Percentiles rank a stretch among this genome's conserved stretches.
Evolutionary conservation across 2,888 invertebrate species (phyloP).

Genomic region (Aspidiotus rigidus): DNA sequence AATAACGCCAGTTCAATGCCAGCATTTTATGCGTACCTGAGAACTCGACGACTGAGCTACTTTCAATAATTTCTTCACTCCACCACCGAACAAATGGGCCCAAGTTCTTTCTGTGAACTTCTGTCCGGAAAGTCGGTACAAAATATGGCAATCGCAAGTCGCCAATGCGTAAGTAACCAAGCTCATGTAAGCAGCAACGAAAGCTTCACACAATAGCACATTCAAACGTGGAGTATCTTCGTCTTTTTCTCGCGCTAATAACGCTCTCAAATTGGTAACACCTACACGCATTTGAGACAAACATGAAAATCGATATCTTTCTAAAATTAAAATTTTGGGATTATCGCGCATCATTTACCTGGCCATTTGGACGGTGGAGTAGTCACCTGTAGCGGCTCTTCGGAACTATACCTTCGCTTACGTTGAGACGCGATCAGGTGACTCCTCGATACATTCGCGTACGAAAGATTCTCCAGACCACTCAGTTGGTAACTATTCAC

Average conservation of each 20-base stretch:
- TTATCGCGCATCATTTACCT: conserved; percentile 40
- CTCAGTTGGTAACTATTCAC: conserved; percentile 28
- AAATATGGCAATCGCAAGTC: conserved; percentile 84
- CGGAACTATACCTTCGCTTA: conserved; percentile 64
- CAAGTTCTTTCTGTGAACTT: conserved; percentile 69
- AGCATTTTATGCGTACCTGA: conserved; percentile 27
- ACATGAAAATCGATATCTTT: too few species aligned
- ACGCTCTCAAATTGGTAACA: conserved; percentile 80
- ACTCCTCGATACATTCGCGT: conserved; percentile 46
- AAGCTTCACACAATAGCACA: conserved; percentile 84
- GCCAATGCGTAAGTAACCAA: conserved; percentile 85
- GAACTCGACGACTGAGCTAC: conserved; percentile 56
- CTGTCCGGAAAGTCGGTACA: conserved; percentile 79
- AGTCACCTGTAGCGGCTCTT: conserved; percentile 66
- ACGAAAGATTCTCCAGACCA: conserved; percentile 39
- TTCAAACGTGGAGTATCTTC: conserved; percentile 87
- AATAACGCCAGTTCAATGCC: background rate
- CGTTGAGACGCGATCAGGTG: conserved; percentile 59
- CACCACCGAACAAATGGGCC: conserved; percentile 77
- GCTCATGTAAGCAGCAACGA: conserved; percentile 86
- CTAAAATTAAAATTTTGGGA: too few species aligned
- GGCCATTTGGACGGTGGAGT: conserved; percentile 87
- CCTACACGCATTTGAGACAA: conserved; percentile 47
- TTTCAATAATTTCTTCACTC: conserved; percentile 72
- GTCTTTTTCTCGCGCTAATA: conserved; percentile 87